These are phyloP conservation scores for Phyllotis vaccarum DNA, from an alignment of 2,797 vertebrate species.

Conservation along the genomic window DNA sequence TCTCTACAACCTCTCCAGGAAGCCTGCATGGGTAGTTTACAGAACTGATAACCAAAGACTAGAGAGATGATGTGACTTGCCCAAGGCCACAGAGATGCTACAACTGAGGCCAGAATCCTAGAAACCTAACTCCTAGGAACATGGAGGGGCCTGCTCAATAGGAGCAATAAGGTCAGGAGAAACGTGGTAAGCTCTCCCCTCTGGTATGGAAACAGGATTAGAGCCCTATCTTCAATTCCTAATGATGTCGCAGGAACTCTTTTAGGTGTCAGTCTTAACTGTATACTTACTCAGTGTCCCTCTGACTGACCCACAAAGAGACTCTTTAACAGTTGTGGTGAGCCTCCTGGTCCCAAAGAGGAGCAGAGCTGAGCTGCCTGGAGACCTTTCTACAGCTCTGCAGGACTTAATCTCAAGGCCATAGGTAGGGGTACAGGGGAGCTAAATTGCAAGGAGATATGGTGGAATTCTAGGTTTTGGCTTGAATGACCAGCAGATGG, in stretches of 20 bases:
- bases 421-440: not conserved
- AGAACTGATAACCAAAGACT: conserved; percentile 42
- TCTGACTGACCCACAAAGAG: not conserved
- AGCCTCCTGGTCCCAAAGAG: not conserved
- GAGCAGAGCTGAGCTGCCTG: not conserved
- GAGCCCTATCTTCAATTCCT: conserved; percentile 30
- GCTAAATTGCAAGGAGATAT: not conserved
- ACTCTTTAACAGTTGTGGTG: not conserved
- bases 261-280: not conserved
- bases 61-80: conserved; percentile 37
- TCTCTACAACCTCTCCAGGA: conserved; percentile 53
- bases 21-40: conserved; percentile 12
- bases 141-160: not conserved
- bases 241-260: not conserved
- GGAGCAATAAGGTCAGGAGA: not conserved
- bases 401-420: not conserved
- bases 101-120: not conserved
- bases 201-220: not conserved
- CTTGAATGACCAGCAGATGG: not conserved
- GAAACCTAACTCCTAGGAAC: conserved; percentile 25
- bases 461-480: not conserved
- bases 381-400: not conserved
- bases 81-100: not conserved
- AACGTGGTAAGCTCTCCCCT: not conserved
- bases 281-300: not conserved